Conservation (phyloP, 2,113 vertebrate species). For the Notarius lentiginosus region DNA sequence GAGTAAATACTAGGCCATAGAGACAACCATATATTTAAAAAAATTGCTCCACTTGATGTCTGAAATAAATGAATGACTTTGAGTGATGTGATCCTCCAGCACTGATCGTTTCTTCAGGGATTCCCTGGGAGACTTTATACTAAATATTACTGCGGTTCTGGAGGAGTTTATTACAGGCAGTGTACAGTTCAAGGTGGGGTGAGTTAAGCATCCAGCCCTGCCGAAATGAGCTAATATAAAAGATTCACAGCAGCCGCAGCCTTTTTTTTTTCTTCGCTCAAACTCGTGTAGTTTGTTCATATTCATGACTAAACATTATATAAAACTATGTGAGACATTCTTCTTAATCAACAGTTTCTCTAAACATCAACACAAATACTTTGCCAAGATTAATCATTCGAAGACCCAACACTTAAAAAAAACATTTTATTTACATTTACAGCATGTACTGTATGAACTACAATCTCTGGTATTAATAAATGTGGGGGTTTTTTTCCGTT, state of each 20-base stretch:
- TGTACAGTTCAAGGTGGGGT: slow-evolving; percentile 22
- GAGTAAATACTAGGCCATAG: neutral
- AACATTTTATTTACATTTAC: slow-evolving; percentile 75
- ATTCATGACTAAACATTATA: neutral
- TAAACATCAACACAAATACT: neutral
- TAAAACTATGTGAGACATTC: neutral
- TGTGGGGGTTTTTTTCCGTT: slow-evolving; percentile 58
- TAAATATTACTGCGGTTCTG: slow-evolving; percentile 5
- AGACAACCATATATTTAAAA: neutral
- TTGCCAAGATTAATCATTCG: neutral
- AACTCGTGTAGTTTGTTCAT: neutral
- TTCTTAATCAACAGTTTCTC: slow-evolving; percentile 6
- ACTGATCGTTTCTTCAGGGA: neutral
- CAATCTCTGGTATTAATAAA: slow-evolving; percentile 78
- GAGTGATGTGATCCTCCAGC: neutral
- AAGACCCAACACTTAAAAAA: slow-evolving; percentile 56
- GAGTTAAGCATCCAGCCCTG: slow-evolving; percentile 17
- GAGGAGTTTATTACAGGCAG: slow-evolving; percentile 7
- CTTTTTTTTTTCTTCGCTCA: neutral
- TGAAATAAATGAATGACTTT: slow-evolving; percentile 3
- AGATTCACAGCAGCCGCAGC: neutral
- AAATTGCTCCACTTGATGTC: neutral
- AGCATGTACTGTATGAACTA: slow-evolving; percentile 80
- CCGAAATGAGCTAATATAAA: neutral
- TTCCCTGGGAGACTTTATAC: slow-evolving; percentile 5